Percentiles rank a stretch among this genome's conserved stretches.
Evolutionary conservation across 92 coral and sea anemone species (phyloP).

Genomic region (Phenganax marumi): DNA sequence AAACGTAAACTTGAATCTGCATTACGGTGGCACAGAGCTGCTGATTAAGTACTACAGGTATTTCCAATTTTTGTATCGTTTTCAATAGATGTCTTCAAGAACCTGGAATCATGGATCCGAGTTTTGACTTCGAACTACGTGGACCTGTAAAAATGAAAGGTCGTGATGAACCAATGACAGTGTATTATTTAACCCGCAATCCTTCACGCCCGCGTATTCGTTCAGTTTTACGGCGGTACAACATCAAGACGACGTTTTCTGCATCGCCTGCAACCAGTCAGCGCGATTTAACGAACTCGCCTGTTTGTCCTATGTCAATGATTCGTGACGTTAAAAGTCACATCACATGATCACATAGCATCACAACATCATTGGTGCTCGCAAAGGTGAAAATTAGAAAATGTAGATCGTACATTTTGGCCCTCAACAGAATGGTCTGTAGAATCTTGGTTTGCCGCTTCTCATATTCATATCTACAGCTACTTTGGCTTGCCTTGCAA

Average conservation of each 20-base stretch:
- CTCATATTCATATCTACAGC: too few species aligned
- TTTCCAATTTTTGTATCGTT: neutral
- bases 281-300: slow-evolving; percentile 19
- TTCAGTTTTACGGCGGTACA: slow-evolving; percentile 29
- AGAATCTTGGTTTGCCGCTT: too few species aligned
- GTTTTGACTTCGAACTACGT: slow-evolving; percentile 80
- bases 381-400: too few species aligned
- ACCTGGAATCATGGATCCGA: slow-evolving; percentile 60
- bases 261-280: slow-evolving; percentile 20
- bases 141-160: slow-evolving; percentile 98
- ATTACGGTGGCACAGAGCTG: neutral
- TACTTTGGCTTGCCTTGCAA: too few species aligned
- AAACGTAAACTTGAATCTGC: neutral
- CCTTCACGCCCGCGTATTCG: slow-evolving; percentile 31
- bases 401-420: too few species aligned
- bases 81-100: slow-evolving; percentile 74
- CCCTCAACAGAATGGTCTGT: too few species aligned
- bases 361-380: too few species aligned
- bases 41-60: neutral
- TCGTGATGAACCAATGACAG: slow-evolving; percentile 85
- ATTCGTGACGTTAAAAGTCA: neutral
- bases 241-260: slow-evolving; percentile 27
- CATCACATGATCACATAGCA: neutral
- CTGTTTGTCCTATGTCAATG: slow-evolving; percentile 30
- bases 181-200: slow-evolving; percentile 38